Base-by-base conservation (phyloP, 1,140 invertebrate species). In the Theocolax elegans region DNA sequence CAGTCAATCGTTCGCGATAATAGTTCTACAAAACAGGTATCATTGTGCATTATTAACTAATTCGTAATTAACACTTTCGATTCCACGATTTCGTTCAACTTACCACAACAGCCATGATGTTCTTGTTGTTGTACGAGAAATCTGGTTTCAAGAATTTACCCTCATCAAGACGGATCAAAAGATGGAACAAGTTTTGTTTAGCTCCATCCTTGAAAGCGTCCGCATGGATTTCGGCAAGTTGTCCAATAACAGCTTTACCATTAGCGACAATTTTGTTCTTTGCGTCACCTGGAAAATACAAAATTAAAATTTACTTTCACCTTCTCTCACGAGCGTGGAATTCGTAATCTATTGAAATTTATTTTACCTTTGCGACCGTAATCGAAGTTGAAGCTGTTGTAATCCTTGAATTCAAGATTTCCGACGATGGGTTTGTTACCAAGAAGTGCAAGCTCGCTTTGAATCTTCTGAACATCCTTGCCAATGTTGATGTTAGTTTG, bases 131-230 rank as follows among this genome's bases (percentile, higher is more conserved):
- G 19, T 89, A 83, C 3, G 83, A 86, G 66, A 91, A 90, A 21
- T 90, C 89, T 3, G 89, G 88, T 80, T 92, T 91, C 42, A 93
- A 79, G 74, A 92, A 90, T 75, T 93, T 89, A 12, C 88, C 84
- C 35, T 93, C 88, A 62, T 92, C 87, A 38, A 92, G 80, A 48
- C 88, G 88, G 3, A 93, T 69, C 2, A 87, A 85, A 1, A 87
- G 86, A 63, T 88, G 87, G 38, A 88, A 86, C 10, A 93, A 79
- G 73, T 89, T 85, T 46, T 89, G 87, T 81, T 91, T 90, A 0
- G 83, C 82, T 1, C 87, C 87, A 13, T 87, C 86, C 15, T 88
- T 82, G 13, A 87, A 75, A 65, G 84, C 74, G 70, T 91, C 88
- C 0, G 87, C 87, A 35, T 88, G 87, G 25, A 92, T 79, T 70